Percentiles rank a stretch among this genome's conserved stretches.
phyloP scores from a whole-genome alignment of 2,797 vertebrate genomes.

The Anomalospiza imberbis region DNA sequence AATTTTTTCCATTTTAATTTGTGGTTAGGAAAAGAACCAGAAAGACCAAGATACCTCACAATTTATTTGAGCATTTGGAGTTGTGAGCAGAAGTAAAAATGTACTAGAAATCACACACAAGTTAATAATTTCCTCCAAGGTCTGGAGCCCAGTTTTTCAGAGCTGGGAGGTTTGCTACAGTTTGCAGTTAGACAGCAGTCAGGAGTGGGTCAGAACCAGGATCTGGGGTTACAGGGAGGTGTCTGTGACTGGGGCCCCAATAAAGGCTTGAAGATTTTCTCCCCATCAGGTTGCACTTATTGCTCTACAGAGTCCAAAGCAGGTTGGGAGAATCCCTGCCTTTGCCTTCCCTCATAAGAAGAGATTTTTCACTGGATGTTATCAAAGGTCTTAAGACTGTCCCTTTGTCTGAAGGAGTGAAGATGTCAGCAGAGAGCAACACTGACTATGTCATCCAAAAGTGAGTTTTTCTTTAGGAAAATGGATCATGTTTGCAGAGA shows the following conservation, averaged over 20 bases:
- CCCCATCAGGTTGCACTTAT: neutral
- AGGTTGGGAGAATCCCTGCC: neutral
- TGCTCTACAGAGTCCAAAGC: neutral
- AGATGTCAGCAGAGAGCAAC: neutral
- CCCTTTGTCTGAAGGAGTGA: neutral
- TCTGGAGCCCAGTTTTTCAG: neutral
- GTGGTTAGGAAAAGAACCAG: constrained; percentile 11
- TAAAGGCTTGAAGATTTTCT: neutral
- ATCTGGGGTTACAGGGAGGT: neutral
- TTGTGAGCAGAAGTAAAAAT: neutral
- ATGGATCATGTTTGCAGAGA: neutral
- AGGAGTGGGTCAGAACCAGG: neutral
- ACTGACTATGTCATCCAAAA: neutral
- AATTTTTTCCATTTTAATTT: constrained; percentile 36
- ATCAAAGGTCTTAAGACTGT: neutral
- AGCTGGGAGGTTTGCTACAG: neutral
- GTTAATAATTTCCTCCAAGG: neutral
- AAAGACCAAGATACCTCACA: neutral
- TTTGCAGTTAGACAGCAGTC: neutral
- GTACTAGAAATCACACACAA: neutral
- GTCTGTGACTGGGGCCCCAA: neutral
- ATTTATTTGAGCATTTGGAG: neutral
- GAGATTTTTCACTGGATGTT: neutral
- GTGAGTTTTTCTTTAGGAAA: neutral
- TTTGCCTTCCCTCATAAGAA: neutral